Evolutionary conservation across 2,113 vertebrate genomes (phyloP).

Genomic region (Lamprotornis superbus): DNA sequence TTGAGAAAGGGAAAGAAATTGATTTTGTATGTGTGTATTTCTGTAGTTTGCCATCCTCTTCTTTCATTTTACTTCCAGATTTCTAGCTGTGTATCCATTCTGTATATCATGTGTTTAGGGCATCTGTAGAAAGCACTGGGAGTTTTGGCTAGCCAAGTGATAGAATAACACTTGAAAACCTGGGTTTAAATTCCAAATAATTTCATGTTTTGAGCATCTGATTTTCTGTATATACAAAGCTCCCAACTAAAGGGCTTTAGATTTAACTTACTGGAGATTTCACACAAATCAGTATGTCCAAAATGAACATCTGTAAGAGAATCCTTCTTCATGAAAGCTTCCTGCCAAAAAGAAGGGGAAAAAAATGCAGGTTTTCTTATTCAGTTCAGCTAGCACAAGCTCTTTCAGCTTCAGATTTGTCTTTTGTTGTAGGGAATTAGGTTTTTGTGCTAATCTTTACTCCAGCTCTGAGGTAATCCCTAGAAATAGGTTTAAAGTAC

Average conservation of each 20-base stretch:
- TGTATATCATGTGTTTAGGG: background rate
- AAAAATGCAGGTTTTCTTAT: background rate
- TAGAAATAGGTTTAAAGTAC: background rate
- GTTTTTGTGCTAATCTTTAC: slow-evolving; percentile 13
- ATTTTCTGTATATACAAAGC: background rate
- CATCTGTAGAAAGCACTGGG: background rate
- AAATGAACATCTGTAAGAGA: background rate
- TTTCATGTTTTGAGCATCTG: background rate
- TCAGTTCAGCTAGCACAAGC: background rate
- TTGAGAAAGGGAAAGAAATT: background rate
- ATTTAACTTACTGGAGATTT: background rate
- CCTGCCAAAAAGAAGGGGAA: background rate
- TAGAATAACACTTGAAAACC: background rate
- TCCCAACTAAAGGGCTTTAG: background rate
- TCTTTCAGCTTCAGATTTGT: background rate
- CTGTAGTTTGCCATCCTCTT: background rate
- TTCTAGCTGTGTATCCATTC: background rate
- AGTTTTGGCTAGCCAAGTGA: background rate
- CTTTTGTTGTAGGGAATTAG: background rate
- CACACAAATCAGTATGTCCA: background rate
- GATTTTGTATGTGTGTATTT: background rate
- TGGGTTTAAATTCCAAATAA: background rate
- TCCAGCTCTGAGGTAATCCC: background rate
- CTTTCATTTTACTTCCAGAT: background rate
- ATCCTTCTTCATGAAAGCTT: background rate